Evolutionary conservation across 2,113 vertebrate species (phyloP).

Genomic region (Meriones unguiculatus): DNA sequence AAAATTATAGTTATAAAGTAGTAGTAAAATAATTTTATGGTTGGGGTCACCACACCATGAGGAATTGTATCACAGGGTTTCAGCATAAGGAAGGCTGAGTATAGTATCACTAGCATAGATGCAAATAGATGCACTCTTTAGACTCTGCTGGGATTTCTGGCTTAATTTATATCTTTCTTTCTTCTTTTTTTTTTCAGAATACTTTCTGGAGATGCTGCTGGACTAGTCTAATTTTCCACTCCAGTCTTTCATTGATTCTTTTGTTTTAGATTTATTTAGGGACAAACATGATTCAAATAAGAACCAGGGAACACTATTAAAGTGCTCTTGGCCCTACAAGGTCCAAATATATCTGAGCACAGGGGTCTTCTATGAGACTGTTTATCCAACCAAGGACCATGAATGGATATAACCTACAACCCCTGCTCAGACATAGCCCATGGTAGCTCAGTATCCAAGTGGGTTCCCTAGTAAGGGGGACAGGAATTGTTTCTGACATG

Average conservation of each 20-base stretch:
- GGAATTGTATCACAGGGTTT: neutral
- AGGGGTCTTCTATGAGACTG: too few relatives aligned
- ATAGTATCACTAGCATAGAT: neutral
- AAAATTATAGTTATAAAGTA: neutral
- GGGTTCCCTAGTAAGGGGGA: too few relatives aligned
- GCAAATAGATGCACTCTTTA: neutral
- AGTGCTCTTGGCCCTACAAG: neutral
- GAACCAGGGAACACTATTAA: constrained; percentile 38
- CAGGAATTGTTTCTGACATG: too few relatives aligned
- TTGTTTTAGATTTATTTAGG: constrained; percentile 52
- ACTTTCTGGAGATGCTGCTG: neutral
- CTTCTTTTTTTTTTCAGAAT: neutral
- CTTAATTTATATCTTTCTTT: constrained; percentile 12
- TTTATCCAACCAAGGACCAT: too few relatives aligned
- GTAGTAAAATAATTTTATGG: neutral
- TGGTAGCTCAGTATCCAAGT: too few relatives aligned
- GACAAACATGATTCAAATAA: constrained; percentile 50
- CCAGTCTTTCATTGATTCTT: constrained; percentile 37
- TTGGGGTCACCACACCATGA: neutral
- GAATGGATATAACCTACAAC: too few relatives aligned
- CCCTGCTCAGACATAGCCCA: too few relatives aligned
- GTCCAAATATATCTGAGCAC: too few relatives aligned
- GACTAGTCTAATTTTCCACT: constrained; percentile 3
- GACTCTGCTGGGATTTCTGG: neutral
- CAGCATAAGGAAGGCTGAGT: neutral